phyloP scores from a whole-genome alignment of 2,113 vertebrate genomes.

The Tonatia bakeri region DNA sequence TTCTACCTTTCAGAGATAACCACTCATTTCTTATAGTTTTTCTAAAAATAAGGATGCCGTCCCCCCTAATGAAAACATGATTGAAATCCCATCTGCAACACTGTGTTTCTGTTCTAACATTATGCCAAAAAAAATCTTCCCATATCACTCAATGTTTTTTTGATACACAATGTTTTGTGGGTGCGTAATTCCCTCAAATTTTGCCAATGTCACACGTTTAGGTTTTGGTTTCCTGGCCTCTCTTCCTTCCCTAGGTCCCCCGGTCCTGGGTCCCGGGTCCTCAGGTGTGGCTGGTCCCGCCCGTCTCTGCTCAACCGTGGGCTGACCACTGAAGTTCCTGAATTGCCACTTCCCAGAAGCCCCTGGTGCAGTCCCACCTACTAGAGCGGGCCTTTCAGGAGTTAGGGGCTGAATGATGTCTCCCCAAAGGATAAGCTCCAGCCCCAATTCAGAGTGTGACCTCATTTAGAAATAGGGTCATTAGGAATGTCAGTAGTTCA shows the following conservation, averaged over 20 bases:
- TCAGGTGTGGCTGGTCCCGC: background rate
- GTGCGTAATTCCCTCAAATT: background rate
- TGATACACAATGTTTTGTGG: background rate
- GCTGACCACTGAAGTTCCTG: background rate
- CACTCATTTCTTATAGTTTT: background rate
- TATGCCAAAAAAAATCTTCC: background rate
- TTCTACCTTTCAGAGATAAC: background rate
- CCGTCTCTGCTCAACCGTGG: background rate
- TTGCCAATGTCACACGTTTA: background rate
- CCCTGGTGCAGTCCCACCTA: background rate
- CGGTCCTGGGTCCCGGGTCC: background rate
- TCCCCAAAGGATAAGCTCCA: too few species aligned
- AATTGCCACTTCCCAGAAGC: background rate
- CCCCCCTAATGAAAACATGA: background rate
- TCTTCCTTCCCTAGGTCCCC: background rate
- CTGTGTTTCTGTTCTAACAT: background rate
- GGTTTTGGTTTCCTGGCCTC: background rate
- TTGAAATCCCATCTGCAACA: background rate
- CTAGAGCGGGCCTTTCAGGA: background rate
- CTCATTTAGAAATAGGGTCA: background rate
- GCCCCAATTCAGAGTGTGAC: background rate
- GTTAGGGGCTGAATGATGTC: background rate
- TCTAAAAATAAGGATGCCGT: background rate
- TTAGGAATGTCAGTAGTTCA: background rate
- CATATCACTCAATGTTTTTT: background rate